Evolutionary conservation across 92 coral and sea anemone species (phyloP).

Genomic region (Porites evermanni): DNA sequence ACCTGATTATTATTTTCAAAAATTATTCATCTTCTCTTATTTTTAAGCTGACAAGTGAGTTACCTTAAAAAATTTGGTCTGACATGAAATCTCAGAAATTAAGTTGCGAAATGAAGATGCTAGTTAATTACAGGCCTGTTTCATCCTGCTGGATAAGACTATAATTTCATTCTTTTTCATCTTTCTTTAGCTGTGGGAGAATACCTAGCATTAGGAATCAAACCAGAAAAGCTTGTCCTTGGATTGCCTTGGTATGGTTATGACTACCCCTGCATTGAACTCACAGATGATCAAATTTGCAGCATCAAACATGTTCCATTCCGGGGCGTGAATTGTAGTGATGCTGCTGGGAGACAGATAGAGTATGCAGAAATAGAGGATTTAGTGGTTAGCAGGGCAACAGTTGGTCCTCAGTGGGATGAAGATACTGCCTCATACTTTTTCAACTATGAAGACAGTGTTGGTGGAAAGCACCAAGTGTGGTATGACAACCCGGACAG

Average conservation of each 20-base stretch:
- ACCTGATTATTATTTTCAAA: too few species aligned
- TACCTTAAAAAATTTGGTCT: too few species aligned
- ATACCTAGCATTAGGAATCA: slow-evolving; percentile 77
- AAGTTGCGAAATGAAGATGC: too few species aligned
- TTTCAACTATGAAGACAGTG: slow-evolving; percentile 82
- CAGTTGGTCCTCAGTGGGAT: slow-evolving; percentile 75
- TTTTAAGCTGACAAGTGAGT: too few species aligned
- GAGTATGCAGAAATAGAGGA: slow-evolving; percentile 85
- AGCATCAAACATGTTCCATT: slow-evolving; percentile 87
- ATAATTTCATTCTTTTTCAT: background rate
- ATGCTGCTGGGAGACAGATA: slow-evolving; percentile 95
- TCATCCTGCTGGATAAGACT: too few species aligned
- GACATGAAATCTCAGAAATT: too few species aligned
- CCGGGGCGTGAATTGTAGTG: slow-evolving; percentile 96
- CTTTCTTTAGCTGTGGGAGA: slow-evolving; percentile 73
- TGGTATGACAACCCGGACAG: slow-evolving; percentile 93
- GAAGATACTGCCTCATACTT: slow-evolving; percentile 69
- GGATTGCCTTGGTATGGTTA: slow-evolving; percentile 99
- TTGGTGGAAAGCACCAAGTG: slow-evolving; percentile 82
- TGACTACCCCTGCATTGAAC: slow-evolving; percentile 79
- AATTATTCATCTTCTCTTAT: too few species aligned
- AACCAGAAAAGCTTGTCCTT: slow-evolving; percentile 84
- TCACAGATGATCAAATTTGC: slow-evolving; percentile 62
- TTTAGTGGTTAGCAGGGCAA: slow-evolving; percentile 74
- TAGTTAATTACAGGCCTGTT: too few species aligned